Conservation (phyloP, 2,797 vertebrate species). For the Aselliscus stoliczkanus region DNA sequence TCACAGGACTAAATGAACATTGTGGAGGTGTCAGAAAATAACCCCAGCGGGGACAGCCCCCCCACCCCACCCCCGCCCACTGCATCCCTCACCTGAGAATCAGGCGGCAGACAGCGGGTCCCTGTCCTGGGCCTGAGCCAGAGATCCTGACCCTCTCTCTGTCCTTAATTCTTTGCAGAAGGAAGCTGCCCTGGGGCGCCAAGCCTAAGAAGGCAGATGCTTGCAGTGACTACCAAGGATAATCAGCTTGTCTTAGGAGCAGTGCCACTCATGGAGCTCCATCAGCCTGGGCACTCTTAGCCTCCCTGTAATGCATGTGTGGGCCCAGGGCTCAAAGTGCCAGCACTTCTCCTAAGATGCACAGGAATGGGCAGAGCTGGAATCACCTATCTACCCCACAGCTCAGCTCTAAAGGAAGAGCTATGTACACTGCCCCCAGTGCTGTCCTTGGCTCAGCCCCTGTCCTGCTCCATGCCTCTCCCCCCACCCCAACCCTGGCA, state of each 20-base stretch:
- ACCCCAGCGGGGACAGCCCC: rapidly evolving
- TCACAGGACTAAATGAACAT: too few relatives aligned
- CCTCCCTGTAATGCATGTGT: neutral
- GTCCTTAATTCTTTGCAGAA: neutral
- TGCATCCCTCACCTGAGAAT: too few relatives aligned
- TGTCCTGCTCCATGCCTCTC: neutral
- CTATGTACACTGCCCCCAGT: too few relatives aligned
- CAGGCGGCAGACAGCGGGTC: neutral
- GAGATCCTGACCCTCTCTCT: neutral
- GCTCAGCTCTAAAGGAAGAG: neutral
- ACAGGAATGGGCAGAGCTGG: neutral
- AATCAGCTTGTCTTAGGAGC: neutral
- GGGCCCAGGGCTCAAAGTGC: neutral
- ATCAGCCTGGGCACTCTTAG: neutral
- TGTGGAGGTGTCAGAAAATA: neutral
- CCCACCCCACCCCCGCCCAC: neutral
- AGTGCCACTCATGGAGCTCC: rapidly evolving
- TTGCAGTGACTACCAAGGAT: neutral
- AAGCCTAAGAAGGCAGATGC: neutral
- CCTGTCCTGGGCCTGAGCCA: neutral
- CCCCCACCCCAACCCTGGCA: neutral
- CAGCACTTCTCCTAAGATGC: neutral
- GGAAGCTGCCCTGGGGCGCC: neutral
- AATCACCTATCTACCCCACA: rapidly evolving
- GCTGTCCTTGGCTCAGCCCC: too few relatives aligned